Percentiles rank a stretch among this genome's conserved stretches.
These are phyloP conservation scores for Drosophila subquinaria DNA, from an alignment of 2,888 invertebrate species.

Conservation along the genomic window DNA sequence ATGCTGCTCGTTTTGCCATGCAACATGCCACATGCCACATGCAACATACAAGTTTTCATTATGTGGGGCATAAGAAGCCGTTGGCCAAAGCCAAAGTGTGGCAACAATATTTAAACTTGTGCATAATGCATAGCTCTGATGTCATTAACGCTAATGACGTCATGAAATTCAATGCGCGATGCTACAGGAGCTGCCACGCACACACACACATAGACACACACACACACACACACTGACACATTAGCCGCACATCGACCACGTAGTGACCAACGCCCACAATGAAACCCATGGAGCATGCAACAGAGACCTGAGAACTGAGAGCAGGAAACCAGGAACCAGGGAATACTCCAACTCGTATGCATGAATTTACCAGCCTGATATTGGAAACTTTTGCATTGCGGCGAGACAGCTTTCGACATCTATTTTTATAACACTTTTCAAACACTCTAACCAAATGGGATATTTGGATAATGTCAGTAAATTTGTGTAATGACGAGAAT, in stretches of 20 bases:
- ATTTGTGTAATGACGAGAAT: neutral
- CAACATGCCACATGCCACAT: constrained; percentile 17
- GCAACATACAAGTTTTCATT: constrained; percentile 77
- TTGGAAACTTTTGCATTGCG: constrained; percentile 57
- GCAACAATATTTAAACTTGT: constrained; percentile 69
- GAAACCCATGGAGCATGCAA: constrained; percentile 8
- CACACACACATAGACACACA: constrained; percentile 13
- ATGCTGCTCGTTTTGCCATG: constrained; percentile 45
- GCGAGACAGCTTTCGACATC: constrained; percentile 47
- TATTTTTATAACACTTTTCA: constrained; percentile 45
- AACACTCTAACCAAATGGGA: neutral
- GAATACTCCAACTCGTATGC: constrained; percentile 38
- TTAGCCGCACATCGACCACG: constrained; percentile 17
- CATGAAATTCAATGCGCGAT: constrained; percentile 77
- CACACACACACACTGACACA: constrained; percentile 12
- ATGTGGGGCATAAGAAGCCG: constrained; percentile 46
- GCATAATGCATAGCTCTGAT: constrained; percentile 69
- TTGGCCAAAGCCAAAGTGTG: constrained; percentile 46
- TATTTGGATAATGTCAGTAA: neutral
- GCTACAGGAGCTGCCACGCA: constrained; percentile 34
- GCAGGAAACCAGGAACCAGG: constrained; percentile 21
- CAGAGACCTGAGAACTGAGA: constrained; percentile 8
- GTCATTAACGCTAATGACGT: constrained; percentile 80
- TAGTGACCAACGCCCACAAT: constrained; percentile 23
- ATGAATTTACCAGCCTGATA: constrained; percentile 59